These are phyloP conservation scores for Rhorus exstirpatorius DNA, from an alignment of 2,888 invertebrate genomes.

Conservation along the genomic window DNA sequence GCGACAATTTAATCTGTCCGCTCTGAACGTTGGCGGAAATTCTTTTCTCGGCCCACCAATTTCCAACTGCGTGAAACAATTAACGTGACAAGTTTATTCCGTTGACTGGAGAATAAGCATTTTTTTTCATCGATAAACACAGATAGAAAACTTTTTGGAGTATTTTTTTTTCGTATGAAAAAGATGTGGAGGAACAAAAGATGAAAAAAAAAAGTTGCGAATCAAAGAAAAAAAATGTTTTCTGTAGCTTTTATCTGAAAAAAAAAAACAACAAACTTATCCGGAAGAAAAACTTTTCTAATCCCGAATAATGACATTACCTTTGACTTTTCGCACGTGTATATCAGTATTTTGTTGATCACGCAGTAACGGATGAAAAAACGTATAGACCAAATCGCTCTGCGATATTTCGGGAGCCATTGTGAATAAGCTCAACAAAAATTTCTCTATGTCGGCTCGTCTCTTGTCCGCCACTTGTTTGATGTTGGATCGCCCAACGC, in stretches of 20 bases:
- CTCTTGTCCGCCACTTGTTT: slow-evolving; percentile 97
- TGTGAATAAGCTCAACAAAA: slow-evolving; percentile 94
- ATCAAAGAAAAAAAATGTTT: no score
- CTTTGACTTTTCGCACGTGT: slow-evolving; percentile 92
- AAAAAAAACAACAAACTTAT: not conserved
- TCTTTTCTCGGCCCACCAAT: slow-evolving; percentile 84
- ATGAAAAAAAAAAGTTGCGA: no score
- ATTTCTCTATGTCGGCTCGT: slow-evolving; percentile 95
- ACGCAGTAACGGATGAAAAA: slow-evolving; percentile 97
- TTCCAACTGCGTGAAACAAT: slow-evolving; percentile 80
- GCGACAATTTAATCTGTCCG: slow-evolving; percentile 93
- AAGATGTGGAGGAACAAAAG: no score
- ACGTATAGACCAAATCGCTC: slow-evolving; percentile 98
- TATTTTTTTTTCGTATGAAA: no score
- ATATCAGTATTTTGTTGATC: slow-evolving; percentile 97
- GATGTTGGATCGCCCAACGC: slow-evolving; percentile 97
- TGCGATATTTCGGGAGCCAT: slow-evolving; percentile 98
- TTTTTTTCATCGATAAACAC: no score
- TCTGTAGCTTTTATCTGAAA: no score
- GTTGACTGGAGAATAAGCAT: no score
- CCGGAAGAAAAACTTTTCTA: not conserved
- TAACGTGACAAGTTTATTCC: slow-evolving; percentile 14
- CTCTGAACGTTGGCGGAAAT: slow-evolving; percentile 85
- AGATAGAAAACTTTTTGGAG: no score
- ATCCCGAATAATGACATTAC: slow-evolving; percentile 85